Conservation (phyloP, 2,888 invertebrate species). For the Tromatobia lineatoria region DNA sequence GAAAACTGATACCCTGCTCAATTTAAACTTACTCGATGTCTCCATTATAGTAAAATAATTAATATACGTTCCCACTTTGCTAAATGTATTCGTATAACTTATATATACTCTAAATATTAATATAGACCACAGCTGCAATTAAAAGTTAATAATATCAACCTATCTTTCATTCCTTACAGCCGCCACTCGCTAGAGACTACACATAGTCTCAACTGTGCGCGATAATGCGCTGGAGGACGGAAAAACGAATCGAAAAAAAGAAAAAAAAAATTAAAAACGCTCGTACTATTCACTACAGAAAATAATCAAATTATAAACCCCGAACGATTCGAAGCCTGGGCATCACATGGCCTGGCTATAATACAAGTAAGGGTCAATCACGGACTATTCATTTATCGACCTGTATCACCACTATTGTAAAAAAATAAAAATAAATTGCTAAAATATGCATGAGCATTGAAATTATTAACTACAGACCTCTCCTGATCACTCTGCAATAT, state of each 20-base stretch:
- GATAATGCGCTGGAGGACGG: constrained; percentile 60
- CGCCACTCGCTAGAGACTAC: constrained; percentile 82
- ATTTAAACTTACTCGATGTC: constrained; percentile 13
- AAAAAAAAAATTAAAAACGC: constrained; percentile 70
- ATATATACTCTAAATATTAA: constrained; percentile 15
- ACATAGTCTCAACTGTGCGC: constrained; percentile 60
- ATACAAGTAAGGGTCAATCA: constrained; percentile 74
- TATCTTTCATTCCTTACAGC: constrained; percentile 79
- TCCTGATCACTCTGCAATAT: neutral
- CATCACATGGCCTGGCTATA: constrained; percentile 47
- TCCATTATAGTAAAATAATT: constrained; percentile 26
- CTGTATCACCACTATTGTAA: constrained; percentile 52
- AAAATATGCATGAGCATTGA: neutral
- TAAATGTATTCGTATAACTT: constrained; percentile 30
- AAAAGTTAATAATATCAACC: constrained; percentile 23
- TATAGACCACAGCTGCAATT: neutral
- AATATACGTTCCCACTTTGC: constrained; percentile 17
- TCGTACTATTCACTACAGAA: constrained; percentile 16
- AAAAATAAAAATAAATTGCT: constrained; percentile 51
- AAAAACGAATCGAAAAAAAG: constrained; percentile 57
- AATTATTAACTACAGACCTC: constrained; percentile 1
- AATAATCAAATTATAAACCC: constrained; percentile 35
- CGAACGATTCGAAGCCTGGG: constrained; percentile 42
- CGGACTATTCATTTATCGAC: constrained; percentile 72
- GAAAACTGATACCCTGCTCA: neutral